Conservation (phyloP, 2,113 vertebrate species). For the Fulica atra region DNA sequence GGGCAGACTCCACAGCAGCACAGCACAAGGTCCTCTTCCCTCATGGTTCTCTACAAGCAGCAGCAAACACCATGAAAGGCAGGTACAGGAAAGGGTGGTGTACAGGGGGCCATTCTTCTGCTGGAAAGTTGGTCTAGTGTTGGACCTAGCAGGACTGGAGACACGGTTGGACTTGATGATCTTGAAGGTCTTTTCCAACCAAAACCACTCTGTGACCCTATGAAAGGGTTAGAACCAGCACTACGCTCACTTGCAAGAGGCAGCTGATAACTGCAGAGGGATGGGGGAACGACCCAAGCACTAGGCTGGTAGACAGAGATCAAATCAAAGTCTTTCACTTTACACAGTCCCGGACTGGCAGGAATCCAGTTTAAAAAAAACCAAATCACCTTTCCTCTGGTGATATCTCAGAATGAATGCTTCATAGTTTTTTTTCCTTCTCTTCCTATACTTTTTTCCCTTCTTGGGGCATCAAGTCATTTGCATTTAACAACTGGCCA, state of each 20-base stretch:
- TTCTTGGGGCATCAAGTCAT: not conserved
- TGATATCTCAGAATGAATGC: not conserved
- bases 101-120: no score
- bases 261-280: not conserved
- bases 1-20: not conserved
- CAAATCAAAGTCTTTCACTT: not conserved
- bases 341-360: not conserved
- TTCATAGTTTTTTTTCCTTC: not conserved
- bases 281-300: not conserved
- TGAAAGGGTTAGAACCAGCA: not conserved
- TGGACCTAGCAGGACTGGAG: no score
- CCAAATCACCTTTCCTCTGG: not conserved
- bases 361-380: not conserved
- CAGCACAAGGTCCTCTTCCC: not conserved
- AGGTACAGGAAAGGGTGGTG: no score
- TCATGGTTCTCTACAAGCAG: not conserved
- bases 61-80: not conserved
- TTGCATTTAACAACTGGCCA: not conserved
- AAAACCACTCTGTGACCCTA: no score
- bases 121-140: no score
- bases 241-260: not conserved
- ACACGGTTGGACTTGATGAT: no score
- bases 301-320: not conserved
- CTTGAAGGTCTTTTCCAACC: no score
- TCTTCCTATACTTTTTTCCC: not conserved